Percentiles rank a stretch among this genome's conserved stretches.
These are phyloP conservation scores for Chrysina gloriosa DNA, from an alignment of 2,888 invertebrate genomes.

Conservation along the genomic window DNA sequence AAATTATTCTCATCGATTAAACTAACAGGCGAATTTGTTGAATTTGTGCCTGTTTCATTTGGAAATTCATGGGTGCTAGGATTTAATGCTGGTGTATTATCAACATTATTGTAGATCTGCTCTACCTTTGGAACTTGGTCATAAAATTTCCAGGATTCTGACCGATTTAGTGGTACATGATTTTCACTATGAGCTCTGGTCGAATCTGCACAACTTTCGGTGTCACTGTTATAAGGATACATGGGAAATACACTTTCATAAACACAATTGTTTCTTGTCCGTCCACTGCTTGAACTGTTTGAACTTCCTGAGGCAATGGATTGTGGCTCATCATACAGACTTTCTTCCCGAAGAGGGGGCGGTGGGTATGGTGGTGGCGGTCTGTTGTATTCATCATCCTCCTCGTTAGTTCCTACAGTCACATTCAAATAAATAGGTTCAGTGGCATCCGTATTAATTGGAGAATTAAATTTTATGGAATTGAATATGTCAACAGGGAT, in stretches of 20 bases:
- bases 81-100: conserved; percentile 56
- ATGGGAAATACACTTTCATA: conserved; percentile 66
- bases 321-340: conserved; percentile 69
- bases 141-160: conserved; percentile 43
- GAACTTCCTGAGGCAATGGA: conserved; percentile 61
- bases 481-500: conserved; percentile 68
- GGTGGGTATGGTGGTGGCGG: conserved; percentile 72
- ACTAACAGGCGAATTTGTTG: not conserved
- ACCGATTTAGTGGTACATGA: conserved; percentile 39
- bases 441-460: conserved; percentile 58
- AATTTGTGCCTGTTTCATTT: not conserved
- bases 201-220: conserved; percentile 52
- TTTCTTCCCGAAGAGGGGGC: conserved; percentile 70
- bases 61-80: conserved; percentile 42
- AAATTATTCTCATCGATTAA: conserved; percentile 57
- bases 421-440: conserved; percentile 44
- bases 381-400: conserved; percentile 57
- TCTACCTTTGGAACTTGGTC: conserved; percentile 47
- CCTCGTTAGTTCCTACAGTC: conserved; percentile 49
- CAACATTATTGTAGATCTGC: conserved; percentile 55
- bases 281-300: conserved; percentile 56
- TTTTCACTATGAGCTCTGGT: conserved; percentile 50
- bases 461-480: conserved; percentile 74
- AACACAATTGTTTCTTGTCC: conserved; percentile 55
- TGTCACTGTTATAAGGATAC: conserved; percentile 57